Evolutionary conservation across 1,140 invertebrate species (phyloP).

Genomic region (Metaphire vulgaris): DNA sequence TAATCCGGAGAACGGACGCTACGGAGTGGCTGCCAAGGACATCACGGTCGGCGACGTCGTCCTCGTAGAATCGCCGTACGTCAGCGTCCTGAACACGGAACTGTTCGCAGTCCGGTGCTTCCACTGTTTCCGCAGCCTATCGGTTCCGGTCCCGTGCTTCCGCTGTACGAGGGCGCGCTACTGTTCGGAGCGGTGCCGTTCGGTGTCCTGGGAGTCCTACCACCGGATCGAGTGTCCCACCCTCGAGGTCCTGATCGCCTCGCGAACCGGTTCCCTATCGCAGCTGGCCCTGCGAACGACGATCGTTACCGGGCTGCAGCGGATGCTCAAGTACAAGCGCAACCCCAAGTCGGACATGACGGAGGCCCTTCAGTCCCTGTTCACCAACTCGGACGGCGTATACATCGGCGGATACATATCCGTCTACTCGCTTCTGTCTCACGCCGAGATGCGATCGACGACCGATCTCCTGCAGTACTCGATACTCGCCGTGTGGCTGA

Average conservation of each 20-base stretch:
- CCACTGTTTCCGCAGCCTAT: constrained; percentile 66
- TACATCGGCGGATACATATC: constrained; percentile 13
- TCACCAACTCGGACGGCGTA: constrained; percentile 3
- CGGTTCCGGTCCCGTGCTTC: constrained; percentile 64
- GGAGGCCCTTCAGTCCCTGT: constrained; percentile 5
- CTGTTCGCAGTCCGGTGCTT: constrained; percentile 70
- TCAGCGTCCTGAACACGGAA: constrained; percentile 66
- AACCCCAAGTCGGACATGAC: constrained; percentile 13
- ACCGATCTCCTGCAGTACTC: constrained; percentile 28
- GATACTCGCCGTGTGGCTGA: constrained; percentile 21
- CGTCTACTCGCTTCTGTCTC: constrained; percentile 24
- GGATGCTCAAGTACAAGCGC: constrained; percentile 10
- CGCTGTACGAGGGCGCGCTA: constrained; percentile 60
- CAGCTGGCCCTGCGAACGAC: constrained; percentile 74
- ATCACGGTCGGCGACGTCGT: constrained; percentile 69
- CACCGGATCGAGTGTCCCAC: constrained; percentile 75
- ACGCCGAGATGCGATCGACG: constrained; percentile 16
- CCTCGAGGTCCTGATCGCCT: constrained; percentile 61
- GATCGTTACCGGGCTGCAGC: constrained; percentile 8
- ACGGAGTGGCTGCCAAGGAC: constrained; percentile 67
- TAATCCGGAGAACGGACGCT: constrained; percentile 54
- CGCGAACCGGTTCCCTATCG: constrained; percentile 68
- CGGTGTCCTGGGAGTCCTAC: constrained; percentile 61
- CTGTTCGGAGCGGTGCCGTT: constrained; percentile 69
- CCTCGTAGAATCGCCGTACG: constrained; percentile 67